Percentiles rank a stretch among this genome's conserved stretches.
Evolutionary conservation across 2,888 invertebrate species (phyloP).

Genomic region (Drosophila suboccidentalis): DNA sequence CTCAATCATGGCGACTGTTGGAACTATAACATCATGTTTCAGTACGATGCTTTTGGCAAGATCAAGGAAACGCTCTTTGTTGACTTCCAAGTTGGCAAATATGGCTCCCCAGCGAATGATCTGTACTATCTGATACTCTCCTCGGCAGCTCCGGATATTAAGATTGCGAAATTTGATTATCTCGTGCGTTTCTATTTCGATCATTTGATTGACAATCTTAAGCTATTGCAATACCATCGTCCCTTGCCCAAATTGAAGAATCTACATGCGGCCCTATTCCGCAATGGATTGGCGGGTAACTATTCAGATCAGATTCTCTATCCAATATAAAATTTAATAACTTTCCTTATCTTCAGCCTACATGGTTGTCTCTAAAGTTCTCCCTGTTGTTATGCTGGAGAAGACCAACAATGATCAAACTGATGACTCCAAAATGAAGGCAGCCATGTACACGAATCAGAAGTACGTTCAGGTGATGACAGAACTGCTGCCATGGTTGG

Average conservation of each 20-base stretch:
- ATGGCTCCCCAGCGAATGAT: conserved; percentile 82
- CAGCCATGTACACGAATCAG: conserved; percentile 80
- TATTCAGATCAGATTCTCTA: neutral
- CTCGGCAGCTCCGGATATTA: conserved; percentile 75
- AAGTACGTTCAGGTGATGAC: conserved; percentile 81
- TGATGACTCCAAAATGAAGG: conserved; percentile 79
- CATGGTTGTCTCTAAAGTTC: conserved; percentile 81
- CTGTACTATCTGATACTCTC: conserved; percentile 77
- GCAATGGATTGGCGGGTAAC: conserved; percentile 82
- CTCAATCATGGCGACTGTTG: conserved; percentile 84
- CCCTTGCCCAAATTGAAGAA: conserved; percentile 82
- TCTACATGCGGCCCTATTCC: conserved; percentile 78
- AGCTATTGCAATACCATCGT: conserved; percentile 81
- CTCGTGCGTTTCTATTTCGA: conserved; percentile 83
- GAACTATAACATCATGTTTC: conserved; percentile 84
- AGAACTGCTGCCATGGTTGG: conserved; percentile 83
- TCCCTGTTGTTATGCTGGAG: conserved; percentile 83
- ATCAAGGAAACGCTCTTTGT: conserved; percentile 79
- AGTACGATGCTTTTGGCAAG: conserved; percentile 81
- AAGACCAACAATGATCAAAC: conserved; percentile 61
- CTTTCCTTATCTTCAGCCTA: conserved; percentile 67
- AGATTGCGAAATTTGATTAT: conserved; percentile 82
- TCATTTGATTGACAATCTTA: conserved; percentile 80
- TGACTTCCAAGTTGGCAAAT: conserved; percentile 81
- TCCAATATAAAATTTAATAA: neutral